Evolutionary conservation across 2,797 vertebrate genomes (phyloP).

Genomic region (Lacerta bilineata): DNA sequence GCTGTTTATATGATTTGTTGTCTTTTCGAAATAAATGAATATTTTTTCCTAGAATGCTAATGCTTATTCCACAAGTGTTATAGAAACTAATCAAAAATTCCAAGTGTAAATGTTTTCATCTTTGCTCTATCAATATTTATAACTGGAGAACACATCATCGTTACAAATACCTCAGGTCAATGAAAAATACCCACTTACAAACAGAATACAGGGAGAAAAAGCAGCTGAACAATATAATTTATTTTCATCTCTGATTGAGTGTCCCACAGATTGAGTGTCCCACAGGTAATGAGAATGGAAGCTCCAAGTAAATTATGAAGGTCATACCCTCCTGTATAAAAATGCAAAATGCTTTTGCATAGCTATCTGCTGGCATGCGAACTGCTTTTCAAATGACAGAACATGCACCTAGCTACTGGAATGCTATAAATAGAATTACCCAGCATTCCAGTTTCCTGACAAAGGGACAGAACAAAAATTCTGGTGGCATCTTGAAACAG

Average conservation of each 20-base stretch:
- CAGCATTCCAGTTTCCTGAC: conserved; percentile 8
- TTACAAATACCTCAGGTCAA: conserved; percentile 68
- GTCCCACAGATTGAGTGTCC: conserved; percentile 55
- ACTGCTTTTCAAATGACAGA: conserved; percentile 46
- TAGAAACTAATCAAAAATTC: conserved; percentile 71
- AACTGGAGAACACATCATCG: conserved; percentile 66
- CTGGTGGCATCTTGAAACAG: background rate
- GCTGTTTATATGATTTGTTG: conserved; percentile 9
- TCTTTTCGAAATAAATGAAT: conserved; percentile 41
- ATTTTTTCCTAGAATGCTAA: conserved; percentile 46
- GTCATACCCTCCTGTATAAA: conserved; percentile 59
- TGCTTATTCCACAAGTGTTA: conserved; percentile 65
- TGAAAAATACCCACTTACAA: conserved; percentile 70
- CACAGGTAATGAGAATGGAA: conserved; percentile 66
- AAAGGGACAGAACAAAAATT: background rate
- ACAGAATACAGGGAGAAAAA: conserved; percentile 57
- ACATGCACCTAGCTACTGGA: conserved; percentile 43
- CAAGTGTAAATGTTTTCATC: conserved; percentile 64
- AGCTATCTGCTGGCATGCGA: conserved; percentile 30
- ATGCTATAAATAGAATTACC: conserved; percentile 7
- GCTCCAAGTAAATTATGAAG: conserved; percentile 67
- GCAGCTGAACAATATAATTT: conserved; percentile 63
- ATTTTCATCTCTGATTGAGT: conserved; percentile 64
- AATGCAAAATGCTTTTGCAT: conserved; percentile 61
- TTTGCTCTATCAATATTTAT: conserved; percentile 76